Conservation (phyloP, 2,113 vertebrate species). For the Seriola dumerili region DNA sequence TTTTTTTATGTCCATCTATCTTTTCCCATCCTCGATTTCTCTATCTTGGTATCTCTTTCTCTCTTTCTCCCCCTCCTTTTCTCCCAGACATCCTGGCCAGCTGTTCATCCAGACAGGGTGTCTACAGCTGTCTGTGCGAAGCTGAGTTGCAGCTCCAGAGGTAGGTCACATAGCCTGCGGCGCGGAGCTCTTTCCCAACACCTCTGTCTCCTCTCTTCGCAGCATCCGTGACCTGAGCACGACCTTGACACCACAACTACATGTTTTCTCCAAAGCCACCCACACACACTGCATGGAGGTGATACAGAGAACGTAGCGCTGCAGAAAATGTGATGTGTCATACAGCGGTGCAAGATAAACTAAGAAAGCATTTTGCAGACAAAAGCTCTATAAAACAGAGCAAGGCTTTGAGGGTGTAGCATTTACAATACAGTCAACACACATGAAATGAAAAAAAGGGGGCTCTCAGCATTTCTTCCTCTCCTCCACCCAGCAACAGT, state of each 20-base stretch:
- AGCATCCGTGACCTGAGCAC: slow-evolving; percentile 59
- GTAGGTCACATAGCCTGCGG: slow-evolving; percentile 57
- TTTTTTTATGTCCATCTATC: slow-evolving; percentile 30
- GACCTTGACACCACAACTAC: slow-evolving; percentile 61
- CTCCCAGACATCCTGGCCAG: slow-evolving; percentile 76
- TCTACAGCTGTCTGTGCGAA: slow-evolving; percentile 72
- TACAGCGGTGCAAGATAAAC: not conserved
- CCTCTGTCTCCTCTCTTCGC: slow-evolving; percentile 62
- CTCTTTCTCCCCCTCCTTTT: slow-evolving; percentile 45
- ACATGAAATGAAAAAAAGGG: slow-evolving; percentile 31
- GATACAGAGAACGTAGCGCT: slow-evolving; percentile 11
- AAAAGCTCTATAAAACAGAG: slow-evolving; percentile 46
- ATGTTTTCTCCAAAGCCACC: slow-evolving; percentile 53
- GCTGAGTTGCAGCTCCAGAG: slow-evolving; percentile 56
- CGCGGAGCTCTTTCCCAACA: slow-evolving; percentile 63
- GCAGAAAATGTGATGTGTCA: not conserved
- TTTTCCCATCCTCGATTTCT: slow-evolving; percentile 38
- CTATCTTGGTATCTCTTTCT: slow-evolving; percentile 54
- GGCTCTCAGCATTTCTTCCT: slow-evolving; percentile 30
- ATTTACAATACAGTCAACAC: slow-evolving; percentile 54
- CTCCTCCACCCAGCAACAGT: slow-evolving; percentile 63
- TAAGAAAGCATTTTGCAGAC: slow-evolving; percentile 22
- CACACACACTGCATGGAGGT: slow-evolving; percentile 25
- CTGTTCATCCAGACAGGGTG: slow-evolving; percentile 78
- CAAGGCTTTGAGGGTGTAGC: slow-evolving; percentile 43